Percentiles rank a stretch among this genome's conserved stretches.
These are phyloP conservation scores for Carcina quercana DNA, from an alignment of 2,888 invertebrate species.

Conservation along the genomic window DNA sequence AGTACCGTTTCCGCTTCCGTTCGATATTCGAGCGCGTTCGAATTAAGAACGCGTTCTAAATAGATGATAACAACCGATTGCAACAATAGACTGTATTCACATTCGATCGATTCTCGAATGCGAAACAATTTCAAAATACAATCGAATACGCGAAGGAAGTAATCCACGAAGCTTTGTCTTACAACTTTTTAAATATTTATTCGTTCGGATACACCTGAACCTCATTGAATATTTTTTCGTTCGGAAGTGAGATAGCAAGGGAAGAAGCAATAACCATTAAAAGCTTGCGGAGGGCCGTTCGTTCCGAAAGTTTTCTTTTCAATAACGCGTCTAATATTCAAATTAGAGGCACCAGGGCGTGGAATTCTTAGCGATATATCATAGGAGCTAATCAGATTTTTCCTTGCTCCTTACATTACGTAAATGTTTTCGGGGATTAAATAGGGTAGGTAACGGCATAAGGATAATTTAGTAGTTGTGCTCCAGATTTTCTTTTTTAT, in stretches of 20 bases:
- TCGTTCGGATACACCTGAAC: constrained; percentile 34
- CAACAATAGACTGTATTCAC: constrained; percentile 13
- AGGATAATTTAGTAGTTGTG: constrained; percentile 40
- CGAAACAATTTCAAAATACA: not conserved
- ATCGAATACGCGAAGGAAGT: too few species aligned
- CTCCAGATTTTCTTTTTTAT: constrained; percentile 23
- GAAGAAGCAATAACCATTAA: constrained; percentile 69
- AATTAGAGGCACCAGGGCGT: constrained; percentile 67
- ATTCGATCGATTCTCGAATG: constrained; percentile 3
- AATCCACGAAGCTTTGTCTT: not conserved
- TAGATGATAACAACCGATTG: constrained; percentile 47
- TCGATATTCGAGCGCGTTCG: constrained; percentile 61
- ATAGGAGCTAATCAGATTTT: constrained; percentile 67
- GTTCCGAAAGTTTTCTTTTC: constrained; percentile 68
- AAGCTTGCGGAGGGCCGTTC: constrained; percentile 56
- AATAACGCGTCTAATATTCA: constrained; percentile 74
- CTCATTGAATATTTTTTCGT: constrained; percentile 29
- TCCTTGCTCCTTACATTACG: constrained; percentile 42
- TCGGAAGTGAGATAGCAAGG: constrained; percentile 39
- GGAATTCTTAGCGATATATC: constrained; percentile 66
- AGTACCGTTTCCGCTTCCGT: constrained; percentile 72
- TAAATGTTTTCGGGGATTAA: constrained; percentile 50
- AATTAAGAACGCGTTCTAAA: constrained; percentile 63
- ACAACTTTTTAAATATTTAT: constrained; percentile 6
- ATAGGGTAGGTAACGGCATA: constrained; percentile 30